Base-by-base conservation (phyloP, 2,797 vertebrate genomes). In the Pseudochaenichthys georgianus region DNA sequence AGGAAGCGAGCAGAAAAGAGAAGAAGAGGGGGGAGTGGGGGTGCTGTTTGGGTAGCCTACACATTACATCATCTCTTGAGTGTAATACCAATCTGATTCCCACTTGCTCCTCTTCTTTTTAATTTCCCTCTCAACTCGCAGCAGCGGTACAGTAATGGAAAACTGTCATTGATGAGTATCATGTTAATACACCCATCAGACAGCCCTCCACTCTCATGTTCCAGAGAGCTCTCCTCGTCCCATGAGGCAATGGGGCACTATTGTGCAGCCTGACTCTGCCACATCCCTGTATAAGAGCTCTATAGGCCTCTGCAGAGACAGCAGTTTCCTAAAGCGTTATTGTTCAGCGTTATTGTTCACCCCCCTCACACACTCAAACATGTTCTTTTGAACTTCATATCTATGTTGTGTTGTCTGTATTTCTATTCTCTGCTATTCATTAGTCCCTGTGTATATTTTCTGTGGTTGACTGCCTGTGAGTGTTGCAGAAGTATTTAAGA, bases 1-100 rank as follows among this genome's bases (percentile, higher is more conserved):
- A 88, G 79, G 88, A 87, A 92, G 77, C 73, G 1, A 81, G 74
- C 68, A 80, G 87, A 71, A 64, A 67, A 62, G 70, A 82, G 59
- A 69, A 53, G 71, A 58, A 65, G 73, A 38, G 43, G 75, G 82
- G 81, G 81, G 83, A 62, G 34, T 68, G 80, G 77, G 80, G 83
- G 84, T 61, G 68, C 58, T 83, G 81, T 82, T 85, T 84, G 60
- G 86, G 72, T 86, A 75, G 5, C 84, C 76, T 77, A 82, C 88
- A 91, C 91, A 91, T 93, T 90, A 90, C 88, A 90, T 93, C 87
- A 93, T 87, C 81, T 85, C 77, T 83, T 75, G 58, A 75, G 54
- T 77, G 61, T 82, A 81, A 80, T 51, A 71, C 43, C 82, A 81
- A 41, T 65, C 65, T 72, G 73, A 79, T 58, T 76, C 55, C 60